A percentile compares a stretch with the other conserved stretches of the same genome.
Evolutionary conservation across 2,797 vertebrate genomes (phyloP).

Genomic region (Halcyon smyrnensis): DNA sequence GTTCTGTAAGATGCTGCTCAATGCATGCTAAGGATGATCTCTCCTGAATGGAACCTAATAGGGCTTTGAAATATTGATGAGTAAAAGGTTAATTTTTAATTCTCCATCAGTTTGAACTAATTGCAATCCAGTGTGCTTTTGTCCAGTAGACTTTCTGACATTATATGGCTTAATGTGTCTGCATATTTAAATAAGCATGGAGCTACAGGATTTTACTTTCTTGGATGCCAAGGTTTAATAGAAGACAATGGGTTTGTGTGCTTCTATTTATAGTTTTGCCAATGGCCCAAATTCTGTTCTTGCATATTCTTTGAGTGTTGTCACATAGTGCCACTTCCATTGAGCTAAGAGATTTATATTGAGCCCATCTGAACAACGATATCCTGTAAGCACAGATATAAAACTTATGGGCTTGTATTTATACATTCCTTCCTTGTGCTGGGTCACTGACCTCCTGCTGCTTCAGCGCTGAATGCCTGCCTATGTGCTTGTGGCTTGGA

Average conservation of each 20-base stretch:
- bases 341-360: not conserved
- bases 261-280: not conserved
- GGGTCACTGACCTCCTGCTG: not conserved
- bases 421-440: not conserved
- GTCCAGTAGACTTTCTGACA: constrained; percentile 37
- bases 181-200: not conserved
- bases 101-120: constrained; percentile 32
- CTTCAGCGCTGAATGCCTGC: not conserved
- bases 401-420: accelerated
- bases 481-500: not conserved
- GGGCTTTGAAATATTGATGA: constrained; percentile 53
- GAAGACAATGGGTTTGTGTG: not conserved
- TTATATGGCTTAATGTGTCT: not conserved
- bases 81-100: constrained; percentile 68
- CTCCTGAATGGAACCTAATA: not conserved
- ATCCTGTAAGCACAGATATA: not conserved
- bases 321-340: accelerated
- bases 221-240: not conserved
- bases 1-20: not conserved
- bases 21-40: not conserved
- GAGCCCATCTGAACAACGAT: not conserved
- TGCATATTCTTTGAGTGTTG: not conserved
- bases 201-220: not conserved
- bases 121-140: constrained; percentile 53
- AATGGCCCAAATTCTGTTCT: not conserved